Evolutionary conservation across 2,888 invertebrate genomes (phyloP).

Genomic region (Dendrolimus houi): DNA sequence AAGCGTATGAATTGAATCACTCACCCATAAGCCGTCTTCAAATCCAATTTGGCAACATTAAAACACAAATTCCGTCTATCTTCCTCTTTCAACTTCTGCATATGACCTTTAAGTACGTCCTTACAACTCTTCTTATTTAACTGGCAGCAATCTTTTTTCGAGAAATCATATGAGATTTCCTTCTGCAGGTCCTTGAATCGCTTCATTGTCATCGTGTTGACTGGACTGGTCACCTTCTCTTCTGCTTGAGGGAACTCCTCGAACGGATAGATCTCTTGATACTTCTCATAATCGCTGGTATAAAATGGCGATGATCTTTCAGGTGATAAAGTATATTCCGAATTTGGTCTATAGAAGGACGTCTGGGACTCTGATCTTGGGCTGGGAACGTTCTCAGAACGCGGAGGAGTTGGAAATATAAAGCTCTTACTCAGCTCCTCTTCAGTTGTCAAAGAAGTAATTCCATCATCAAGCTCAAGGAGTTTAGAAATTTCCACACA

Average conservation of each 20-base stretch:
- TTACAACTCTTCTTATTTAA: slow-evolving; percentile 32
- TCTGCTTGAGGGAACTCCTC: slow-evolving; percentile 26
- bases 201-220: slow-evolving; percentile 42
- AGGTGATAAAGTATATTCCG: slow-evolving; percentile 41
- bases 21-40: slow-evolving; percentile 48
- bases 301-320: slow-evolving; percentile 39
- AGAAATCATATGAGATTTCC: slow-evolving; percentile 38
- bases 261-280: slow-evolving; percentile 36
- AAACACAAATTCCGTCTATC: slow-evolving; percentile 39
- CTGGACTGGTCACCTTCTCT: slow-evolving; percentile 19
- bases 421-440: slow-evolving; percentile 7
- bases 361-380: slow-evolving; percentile 40
- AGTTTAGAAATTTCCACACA: slow-evolving; percentile 17
- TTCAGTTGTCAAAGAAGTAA: slow-evolving; percentile 5
- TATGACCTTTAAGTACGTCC: slow-evolving; percentile 40
- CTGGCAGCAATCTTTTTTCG: slow-evolving; percentile 52
- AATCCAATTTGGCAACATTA: slow-evolving; percentile 41
- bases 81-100: slow-evolving; percentile 30
- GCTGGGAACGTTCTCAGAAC: slow-evolving; percentile 44
- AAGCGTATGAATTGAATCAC: slow-evolving; percentile 12
- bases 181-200: slow-evolving; percentile 59
- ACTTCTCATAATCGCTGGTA: slow-evolving; percentile 48
- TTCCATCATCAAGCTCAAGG: slow-evolving; percentile 12
- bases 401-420: slow-evolving; percentile 46
- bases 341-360: slow-evolving; percentile 31